A percentile compares a stretch with the other conserved stretches of the same genome.
These are phyloP conservation scores for Amblyjoppa fuscipennis DNA, from an alignment of 2,888 invertebrate genomes.

Conservation along the genomic window DNA sequence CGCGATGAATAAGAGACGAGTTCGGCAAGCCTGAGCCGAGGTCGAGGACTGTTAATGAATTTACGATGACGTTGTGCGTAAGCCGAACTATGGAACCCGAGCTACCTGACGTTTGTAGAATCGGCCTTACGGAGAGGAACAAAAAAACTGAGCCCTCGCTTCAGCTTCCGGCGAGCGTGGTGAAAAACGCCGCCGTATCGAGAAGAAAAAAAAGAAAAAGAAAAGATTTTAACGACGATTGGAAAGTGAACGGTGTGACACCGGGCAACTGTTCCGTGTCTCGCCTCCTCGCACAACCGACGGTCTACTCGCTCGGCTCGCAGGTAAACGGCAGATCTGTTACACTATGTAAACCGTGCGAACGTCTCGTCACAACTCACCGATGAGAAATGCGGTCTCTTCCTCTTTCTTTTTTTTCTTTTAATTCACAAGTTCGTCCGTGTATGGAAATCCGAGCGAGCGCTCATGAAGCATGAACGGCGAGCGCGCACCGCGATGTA, in stretches of 20 bases:
- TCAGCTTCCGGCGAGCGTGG: constrained; percentile 17
- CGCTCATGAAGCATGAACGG: constrained; percentile 66
- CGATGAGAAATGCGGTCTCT: constrained; percentile 30
- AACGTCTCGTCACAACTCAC: constrained; percentile 31
- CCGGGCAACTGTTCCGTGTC: constrained; percentile 1
- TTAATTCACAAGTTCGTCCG: constrained; percentile 25
- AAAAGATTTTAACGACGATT: not conserved
- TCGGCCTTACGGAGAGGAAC: not conserved
- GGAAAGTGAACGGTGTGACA: constrained; percentile 15
- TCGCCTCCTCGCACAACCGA: not conserved
- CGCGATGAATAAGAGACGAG: constrained; percentile 27
- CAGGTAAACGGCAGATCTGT: not conserved
- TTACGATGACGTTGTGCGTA: constrained; percentile 51
- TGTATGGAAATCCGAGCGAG: constrained; percentile 49
- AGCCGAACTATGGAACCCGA: constrained; percentile 19
- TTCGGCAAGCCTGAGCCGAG: constrained; percentile 41
- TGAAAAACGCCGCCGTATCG: not conserved
- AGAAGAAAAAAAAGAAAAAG: not conserved
- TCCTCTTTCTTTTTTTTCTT: constrained; percentile 3
- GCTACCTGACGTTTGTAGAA: constrained; percentile 35
- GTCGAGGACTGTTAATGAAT: constrained; percentile 64
- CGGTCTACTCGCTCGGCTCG: not conserved
- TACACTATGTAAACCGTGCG: constrained; percentile 23
- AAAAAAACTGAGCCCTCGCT: not conserved
- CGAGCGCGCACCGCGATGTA: constrained; percentile 30